A percentile compares a stretch with the other conserved stretches of the same genome.
phyloP scores from a whole-genome alignment of 1,140 invertebrate species.

The Drosophila lini region DNA sequence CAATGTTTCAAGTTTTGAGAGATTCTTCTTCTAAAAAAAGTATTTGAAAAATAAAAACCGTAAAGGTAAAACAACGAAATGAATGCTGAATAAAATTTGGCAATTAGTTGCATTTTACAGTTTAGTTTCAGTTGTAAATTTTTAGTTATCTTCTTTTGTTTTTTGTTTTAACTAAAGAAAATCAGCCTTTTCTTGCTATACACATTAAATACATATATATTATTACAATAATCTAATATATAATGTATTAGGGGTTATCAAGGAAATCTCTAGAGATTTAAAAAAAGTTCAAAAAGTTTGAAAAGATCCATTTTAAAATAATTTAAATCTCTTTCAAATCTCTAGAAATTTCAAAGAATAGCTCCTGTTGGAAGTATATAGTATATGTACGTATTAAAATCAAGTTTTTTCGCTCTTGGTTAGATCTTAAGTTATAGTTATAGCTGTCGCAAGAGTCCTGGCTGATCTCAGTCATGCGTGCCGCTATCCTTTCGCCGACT shows the following conservation, averaged over 20 bases:
- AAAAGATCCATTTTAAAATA: neutral
- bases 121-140: constrained; percentile 51
- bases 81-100: constrained; percentile 73
- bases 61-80: constrained; percentile 32
- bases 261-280: constrained; percentile 8
- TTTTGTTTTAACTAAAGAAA: constrained; percentile 74
- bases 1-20: constrained; percentile 44
- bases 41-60: constrained; percentile 12
- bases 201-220: constrained; percentile 71
- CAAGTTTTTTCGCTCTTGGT: constrained; percentile 15
- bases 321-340: neutral
- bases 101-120: constrained; percentile 77
- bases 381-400: constrained; percentile 23
- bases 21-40: constrained; percentile 33
- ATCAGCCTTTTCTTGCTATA: constrained; percentile 81
- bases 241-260: constrained; percentile 18
- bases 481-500: neutral
- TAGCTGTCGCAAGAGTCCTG: constrained; percentile 31
- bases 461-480: constrained; percentile 27
- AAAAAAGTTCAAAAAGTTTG: no score
- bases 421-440: constrained; percentile 29
- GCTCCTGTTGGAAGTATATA: constrained; percentile 27
- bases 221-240: constrained; percentile 38
- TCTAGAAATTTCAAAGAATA: neutral
- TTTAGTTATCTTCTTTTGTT: constrained; percentile 29